A percentile compares a stretch with the other conserved stretches of the same genome.
Conservation (phyloP, 2,113 vertebrate genomes). For the Clinocottus analis region DNA sequence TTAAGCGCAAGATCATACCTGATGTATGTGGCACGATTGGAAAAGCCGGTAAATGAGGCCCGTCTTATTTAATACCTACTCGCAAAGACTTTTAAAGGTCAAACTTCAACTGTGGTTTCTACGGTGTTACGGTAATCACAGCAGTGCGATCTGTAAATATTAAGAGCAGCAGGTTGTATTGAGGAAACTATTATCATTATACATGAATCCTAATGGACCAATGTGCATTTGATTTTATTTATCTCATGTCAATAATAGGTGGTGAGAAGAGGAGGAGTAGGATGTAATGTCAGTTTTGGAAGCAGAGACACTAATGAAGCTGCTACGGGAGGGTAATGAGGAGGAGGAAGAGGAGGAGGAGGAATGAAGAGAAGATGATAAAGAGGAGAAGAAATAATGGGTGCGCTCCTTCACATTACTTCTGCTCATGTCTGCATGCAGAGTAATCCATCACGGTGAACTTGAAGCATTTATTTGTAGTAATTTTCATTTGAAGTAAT, state of each 20-base stretch:
- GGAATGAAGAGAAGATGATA: background rate
- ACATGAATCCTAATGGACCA: background rate
- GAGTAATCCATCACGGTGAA: constrained; percentile 14
- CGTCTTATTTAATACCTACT: constrained; percentile 16
- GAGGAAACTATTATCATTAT: constrained; percentile 23
- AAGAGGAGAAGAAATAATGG: background rate
- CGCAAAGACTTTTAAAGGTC: constrained; percentile 49
- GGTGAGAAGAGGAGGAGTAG: constrained; percentile 34
- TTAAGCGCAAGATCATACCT: constrained; percentile 13
- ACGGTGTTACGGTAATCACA: constrained; percentile 23
- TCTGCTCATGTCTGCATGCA: constrained; percentile 6
- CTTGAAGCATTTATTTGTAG: background rate
- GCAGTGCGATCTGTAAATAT: constrained; percentile 25
- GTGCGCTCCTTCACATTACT: background rate
- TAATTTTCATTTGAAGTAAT: background rate
- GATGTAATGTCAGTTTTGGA: constrained; percentile 5
- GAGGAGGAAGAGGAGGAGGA: constrained; percentile 3
- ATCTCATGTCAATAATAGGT: background rate
- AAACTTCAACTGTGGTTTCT: constrained; percentile 26
- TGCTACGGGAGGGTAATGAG: background rate
- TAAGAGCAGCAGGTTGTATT: constrained; percentile 13
- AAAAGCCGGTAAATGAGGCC: constrained; percentile 34
- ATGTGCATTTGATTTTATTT: background rate
- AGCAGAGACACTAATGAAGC: constrained; percentile 1
- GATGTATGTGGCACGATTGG: constrained; percentile 15